Percentiles rank a stretch among this genome's conserved stretches.
Evolutionary conservation across 2,888 invertebrate genomes (phyloP).

Genomic region (Oxycera nigricornis): DNA sequence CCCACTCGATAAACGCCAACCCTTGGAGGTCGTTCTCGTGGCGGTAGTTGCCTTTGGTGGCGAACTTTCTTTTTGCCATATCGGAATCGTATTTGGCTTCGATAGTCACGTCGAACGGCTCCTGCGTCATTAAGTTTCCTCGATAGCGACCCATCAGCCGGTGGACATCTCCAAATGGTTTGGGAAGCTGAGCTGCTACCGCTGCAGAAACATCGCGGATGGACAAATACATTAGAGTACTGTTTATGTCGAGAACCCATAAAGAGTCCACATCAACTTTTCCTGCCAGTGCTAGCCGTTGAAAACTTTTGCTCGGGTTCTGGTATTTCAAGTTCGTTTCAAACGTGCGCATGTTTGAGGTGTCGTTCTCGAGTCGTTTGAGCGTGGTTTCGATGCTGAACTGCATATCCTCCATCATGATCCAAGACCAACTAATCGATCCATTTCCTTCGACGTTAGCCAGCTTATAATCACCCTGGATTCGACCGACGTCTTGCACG

Average conservation of each 20-base stretch:
- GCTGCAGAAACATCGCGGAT: slow-evolving; percentile 62
- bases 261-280: slow-evolving; percentile 66
- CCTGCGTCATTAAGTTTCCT: slow-evolving; percentile 56
- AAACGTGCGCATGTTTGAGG: slow-evolving; percentile 60
- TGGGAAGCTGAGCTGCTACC: slow-evolving; percentile 64
- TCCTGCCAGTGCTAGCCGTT: slow-evolving; percentile 64
- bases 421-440: slow-evolving; percentile 64
- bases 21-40: slow-evolving; percentile 56
- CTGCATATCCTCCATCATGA: slow-evolving; percentile 64
- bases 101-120: slow-evolving; percentile 60
- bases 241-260: slow-evolving; percentile 67
- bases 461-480: slow-evolving; percentile 60
- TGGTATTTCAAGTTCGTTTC: slow-evolving; percentile 63
- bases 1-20: slow-evolving; percentile 58
- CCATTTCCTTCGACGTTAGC: slow-evolving; percentile 62
- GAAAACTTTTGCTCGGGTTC: slow-evolving; percentile 65
- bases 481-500: slow-evolving; percentile 54
- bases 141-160: slow-evolving; percentile 59
- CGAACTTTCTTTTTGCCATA: slow-evolving; percentile 62
- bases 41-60: slow-evolving; percentile 58
- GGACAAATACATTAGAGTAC: slow-evolving; percentile 57
- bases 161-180: slow-evolving; percentile 67
- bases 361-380: slow-evolving; percentile 52
- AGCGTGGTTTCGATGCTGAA: slow-evolving; percentile 62
- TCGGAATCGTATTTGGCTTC: slow-evolving; percentile 64